Evolutionary conservation across 1,140 invertebrate species (phyloP).

Genomic region (Hestina assimilis): DNA sequence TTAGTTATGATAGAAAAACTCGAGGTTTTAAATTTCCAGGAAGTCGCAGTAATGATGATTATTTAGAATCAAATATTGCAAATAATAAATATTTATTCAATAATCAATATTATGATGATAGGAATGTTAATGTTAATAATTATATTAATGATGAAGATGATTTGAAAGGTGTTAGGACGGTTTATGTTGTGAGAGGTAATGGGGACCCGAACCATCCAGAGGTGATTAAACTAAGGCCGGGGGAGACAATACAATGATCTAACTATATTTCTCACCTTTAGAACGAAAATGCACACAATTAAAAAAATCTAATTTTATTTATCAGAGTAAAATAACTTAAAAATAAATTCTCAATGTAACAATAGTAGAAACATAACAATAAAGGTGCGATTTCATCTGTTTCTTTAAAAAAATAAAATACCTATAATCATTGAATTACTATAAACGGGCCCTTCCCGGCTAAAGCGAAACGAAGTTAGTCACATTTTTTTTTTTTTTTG

Average conservation of each 20-base stretch:
- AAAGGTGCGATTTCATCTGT: too few species aligned
- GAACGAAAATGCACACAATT: too few species aligned
- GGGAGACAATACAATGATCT: constrained; percentile 30
- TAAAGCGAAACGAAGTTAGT: too few species aligned
- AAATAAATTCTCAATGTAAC: too few species aligned
- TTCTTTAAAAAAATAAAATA: too few species aligned
- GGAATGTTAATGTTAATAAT: constrained; percentile 20
- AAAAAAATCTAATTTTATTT: too few species aligned
- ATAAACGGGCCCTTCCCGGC: too few species aligned
- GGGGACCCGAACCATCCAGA: constrained; percentile 64
- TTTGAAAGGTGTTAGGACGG: constrained; percentile 32
- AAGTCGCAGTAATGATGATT: constrained; percentile 19
- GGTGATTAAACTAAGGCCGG: constrained; percentile 53
- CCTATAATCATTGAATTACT: too few species aligned
- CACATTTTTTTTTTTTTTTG: too few species aligned
- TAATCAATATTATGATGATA: constrained; percentile 13
- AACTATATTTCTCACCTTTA: background rate
- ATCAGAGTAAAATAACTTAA: too few species aligned
- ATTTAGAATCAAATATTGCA: background rate
- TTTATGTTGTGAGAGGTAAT: constrained; percentile 65
- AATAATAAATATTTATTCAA: constrained; percentile 19
- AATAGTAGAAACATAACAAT: too few species aligned
- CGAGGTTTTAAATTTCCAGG: constrained; percentile 40
- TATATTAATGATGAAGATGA: constrained; percentile 28
- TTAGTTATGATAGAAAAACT: constrained; percentile 16